Percentiles rank a stretch among this genome's conserved stretches.
Conservation (phyloP, 2,113 vertebrate species). For the Amphilophus citrinellus region DNA sequence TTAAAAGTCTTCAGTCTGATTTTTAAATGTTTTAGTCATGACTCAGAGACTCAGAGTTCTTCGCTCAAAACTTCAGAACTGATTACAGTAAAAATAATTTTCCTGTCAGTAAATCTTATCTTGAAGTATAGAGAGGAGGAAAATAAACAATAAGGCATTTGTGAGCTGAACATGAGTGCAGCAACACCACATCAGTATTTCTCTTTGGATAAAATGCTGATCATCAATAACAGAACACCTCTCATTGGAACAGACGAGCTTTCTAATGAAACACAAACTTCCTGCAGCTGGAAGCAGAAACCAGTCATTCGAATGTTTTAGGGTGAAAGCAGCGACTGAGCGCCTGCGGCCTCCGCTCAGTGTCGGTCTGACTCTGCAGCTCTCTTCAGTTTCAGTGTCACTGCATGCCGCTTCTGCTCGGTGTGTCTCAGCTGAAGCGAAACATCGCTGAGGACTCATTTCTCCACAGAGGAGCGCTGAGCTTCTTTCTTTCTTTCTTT, state of each 20-base stretch:
- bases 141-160: too few species aligned
- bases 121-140: too few species aligned
- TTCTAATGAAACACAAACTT: background rate
- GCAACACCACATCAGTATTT: background rate
- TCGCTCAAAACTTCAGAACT: too few species aligned
- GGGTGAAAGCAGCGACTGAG: background rate
- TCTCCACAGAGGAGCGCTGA: background rate
- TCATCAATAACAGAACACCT: background rate
- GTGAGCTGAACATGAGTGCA: too few species aligned
- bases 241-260: background rate
- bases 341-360: background rate
- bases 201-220: background rate
- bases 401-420: background rate
- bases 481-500: slow-evolving; percentile 18
- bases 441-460: background rate
- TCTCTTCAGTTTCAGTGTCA: background rate
- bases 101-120: too few species aligned
- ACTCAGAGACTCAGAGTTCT: too few species aligned
- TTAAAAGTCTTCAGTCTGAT: too few species aligned
- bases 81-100: too few species aligned
- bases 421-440: background rate
- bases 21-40: too few species aligned
- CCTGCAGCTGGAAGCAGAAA: background rate
- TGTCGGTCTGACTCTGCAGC: background rate
- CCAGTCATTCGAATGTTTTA: background rate